A percentile compares a stretch with the other conserved stretches of the same genome.
These are phyloP conservation scores for Lepisosteus oculatus DNA, from an alignment of 2,113 vertebrate genomes.

Conservation along the genomic window DNA sequence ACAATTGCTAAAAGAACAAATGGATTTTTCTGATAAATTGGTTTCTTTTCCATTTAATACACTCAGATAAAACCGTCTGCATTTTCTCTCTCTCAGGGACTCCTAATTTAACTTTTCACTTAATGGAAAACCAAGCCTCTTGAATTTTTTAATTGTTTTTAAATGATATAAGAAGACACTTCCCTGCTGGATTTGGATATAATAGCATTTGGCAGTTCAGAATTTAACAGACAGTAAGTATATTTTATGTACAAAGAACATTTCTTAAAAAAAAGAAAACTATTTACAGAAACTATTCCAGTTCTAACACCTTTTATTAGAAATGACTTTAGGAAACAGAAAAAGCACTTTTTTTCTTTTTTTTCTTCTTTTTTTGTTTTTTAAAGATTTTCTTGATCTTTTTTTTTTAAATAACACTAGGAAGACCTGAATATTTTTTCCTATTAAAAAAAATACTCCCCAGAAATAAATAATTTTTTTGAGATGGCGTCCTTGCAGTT, in stretches of 20 bases:
- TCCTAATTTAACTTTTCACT: slow-evolving; percentile 31
- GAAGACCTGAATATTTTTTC: slow-evolving; percentile 78
- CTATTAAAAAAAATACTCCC: slow-evolving; percentile 64
- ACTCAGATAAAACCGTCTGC: slow-evolving; percentile 10
- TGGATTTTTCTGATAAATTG: too few relatives aligned
- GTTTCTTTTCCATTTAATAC: too few relatives aligned
- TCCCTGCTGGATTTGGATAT: slow-evolving; percentile 60
- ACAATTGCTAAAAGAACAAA: neutral
- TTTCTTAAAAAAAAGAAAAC: slow-evolving; percentile 48
- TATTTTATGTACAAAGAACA: slow-evolving; percentile 53
- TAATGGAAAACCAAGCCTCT: slow-evolving; percentile 35
- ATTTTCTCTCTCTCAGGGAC: slow-evolving; percentile 43
- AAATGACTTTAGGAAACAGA: slow-evolving; percentile 90
- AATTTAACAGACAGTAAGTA: slow-evolving; percentile 54
- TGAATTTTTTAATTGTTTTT: slow-evolving; percentile 39
- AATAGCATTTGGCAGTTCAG: slow-evolving; percentile 72
- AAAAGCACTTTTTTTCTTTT: slow-evolving; percentile 60
- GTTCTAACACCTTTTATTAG: slow-evolving; percentile 90
- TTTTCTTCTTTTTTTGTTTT: neutral
- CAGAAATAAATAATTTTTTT: slow-evolving; percentile 62
- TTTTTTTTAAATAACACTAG: slow-evolving; percentile 63
- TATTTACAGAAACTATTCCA: slow-evolving; percentile 79
- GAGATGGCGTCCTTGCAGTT: slow-evolving; percentile 73
- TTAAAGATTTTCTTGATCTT: slow-evolving; percentile 24
- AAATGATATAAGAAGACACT: slow-evolving; percentile 44